Conservation (phyloP, 92 coral and sea anemone genomes). For the Actinernus sp. region DNA sequence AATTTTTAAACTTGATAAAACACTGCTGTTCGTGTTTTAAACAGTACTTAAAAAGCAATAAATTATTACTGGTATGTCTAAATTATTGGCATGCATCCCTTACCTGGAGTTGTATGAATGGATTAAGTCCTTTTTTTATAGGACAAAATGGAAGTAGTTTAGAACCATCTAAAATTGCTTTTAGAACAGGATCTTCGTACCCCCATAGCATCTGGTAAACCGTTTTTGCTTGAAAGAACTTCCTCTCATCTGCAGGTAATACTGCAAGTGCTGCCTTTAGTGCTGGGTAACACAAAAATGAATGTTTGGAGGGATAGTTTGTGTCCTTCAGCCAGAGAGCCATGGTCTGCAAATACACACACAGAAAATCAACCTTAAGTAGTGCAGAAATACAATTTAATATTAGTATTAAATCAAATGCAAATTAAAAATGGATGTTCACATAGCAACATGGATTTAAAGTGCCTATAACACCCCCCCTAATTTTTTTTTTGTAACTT, state of each 20-base stretch:
- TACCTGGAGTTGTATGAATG: slow-evolving; percentile 83
- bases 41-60: too few species aligned
- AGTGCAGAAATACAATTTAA: too few species aligned
- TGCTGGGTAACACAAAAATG: not conserved
- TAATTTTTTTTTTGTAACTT: too few species aligned
- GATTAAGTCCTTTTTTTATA: slow-evolving; percentile 42
- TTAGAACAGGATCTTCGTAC: slow-evolving; percentile 61
- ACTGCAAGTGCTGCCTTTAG: not conserved
- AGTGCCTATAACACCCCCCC: too few species aligned
- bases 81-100: not conserved
- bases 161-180: not conserved
- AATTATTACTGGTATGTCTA: too few species aligned
- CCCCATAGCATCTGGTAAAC: slow-evolving; percentile 90
- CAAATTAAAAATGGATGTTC: too few species aligned
- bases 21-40: too few species aligned
- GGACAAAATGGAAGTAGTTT: slow-evolving; percentile 39
- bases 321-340: slow-evolving; percentile 60
- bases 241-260: not conserved
- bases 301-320: slow-evolving; percentile 18
- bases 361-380: too few species aligned
- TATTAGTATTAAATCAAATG: too few species aligned
- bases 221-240: slow-evolving; percentile 60
- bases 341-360: slow-evolving; percentile 37
- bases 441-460: too few species aligned
- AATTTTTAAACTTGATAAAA: too few species aligned